Evolutionary conservation across 1,140 invertebrate species (phyloP).

Genomic region (Amphibalanus amphitrite): DNA sequence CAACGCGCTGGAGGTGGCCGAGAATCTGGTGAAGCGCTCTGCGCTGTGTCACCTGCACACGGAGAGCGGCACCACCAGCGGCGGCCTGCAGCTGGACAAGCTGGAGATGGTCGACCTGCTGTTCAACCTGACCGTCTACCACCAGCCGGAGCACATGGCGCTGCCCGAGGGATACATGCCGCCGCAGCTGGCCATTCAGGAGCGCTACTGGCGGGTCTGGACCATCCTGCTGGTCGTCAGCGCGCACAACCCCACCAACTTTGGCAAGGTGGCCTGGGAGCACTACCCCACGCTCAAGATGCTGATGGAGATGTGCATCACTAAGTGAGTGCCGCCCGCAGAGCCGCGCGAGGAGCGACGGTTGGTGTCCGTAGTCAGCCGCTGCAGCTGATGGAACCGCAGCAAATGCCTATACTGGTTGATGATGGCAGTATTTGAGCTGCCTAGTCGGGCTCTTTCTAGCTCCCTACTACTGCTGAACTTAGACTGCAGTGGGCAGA

Average conservation of each 20-base stretch:
- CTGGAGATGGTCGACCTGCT: slow-evolving; percentile 72
- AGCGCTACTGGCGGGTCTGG: slow-evolving; percentile 90
- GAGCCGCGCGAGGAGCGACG: too few relatives aligned
- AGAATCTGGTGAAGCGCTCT: not conserved
- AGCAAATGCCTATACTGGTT: too few relatives aligned
- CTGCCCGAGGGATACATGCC: slow-evolving; percentile 67
- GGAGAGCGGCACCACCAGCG: too few relatives aligned
- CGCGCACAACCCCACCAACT: slow-evolving; percentile 74
- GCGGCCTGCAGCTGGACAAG: slow-evolving; percentile 46
- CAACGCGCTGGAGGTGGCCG: slow-evolving; percentile 2
- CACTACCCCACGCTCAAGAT: slow-evolving; percentile 80
- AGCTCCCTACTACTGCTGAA: too few relatives aligned
- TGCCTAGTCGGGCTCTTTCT: too few relatives aligned
- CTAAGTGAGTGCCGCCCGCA: slow-evolving; percentile 41
- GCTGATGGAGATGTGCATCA: slow-evolving; percentile 95
- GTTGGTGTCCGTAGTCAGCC: too few relatives aligned
- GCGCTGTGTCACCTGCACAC: not conserved
- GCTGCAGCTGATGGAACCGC: too few relatives aligned
- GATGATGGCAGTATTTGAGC: too few relatives aligned
- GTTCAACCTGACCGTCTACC: slow-evolving; percentile 76
- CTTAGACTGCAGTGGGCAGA: too few relatives aligned
- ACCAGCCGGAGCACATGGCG: slow-evolving; percentile 79
- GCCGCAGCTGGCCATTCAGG: slow-evolving; percentile 73
- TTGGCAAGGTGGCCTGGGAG: slow-evolving; percentile 71
- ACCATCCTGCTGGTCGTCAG: slow-evolving; percentile 69